Conservation (phyloP, 64 coral and sea anemone species). For the Hydrozoanthus tunicans region DNA sequence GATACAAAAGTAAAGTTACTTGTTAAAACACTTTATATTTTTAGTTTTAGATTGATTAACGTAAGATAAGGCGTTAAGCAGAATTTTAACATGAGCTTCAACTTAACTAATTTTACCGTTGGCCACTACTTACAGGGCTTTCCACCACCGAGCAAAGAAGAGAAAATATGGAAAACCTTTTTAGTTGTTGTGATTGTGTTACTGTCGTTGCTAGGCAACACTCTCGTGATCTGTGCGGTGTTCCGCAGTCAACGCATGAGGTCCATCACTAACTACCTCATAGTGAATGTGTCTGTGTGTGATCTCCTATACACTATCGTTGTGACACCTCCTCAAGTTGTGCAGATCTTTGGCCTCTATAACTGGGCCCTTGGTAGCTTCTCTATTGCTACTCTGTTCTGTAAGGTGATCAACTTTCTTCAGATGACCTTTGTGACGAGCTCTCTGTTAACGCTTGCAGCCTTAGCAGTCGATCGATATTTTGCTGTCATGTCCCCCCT, state of each 20-base stretch:
- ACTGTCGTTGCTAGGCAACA: conserved; percentile 40
- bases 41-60: too few relatives aligned
- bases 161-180: conserved; percentile 6
- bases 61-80: too few relatives aligned
- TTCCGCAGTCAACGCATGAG: conserved; percentile 32
- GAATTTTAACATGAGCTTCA: not conserved
- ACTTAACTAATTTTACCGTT: not conserved
- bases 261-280: conserved; percentile 47
- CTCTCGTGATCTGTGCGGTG: conserved; percentile 46
- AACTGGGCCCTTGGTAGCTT: conserved; percentile 6
- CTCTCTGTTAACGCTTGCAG: conserved; percentile 23
- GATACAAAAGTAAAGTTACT: too few relatives aligned
- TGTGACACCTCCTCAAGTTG: conserved; percentile 12
- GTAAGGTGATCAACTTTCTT: conserved; percentile 45
- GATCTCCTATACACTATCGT: conserved; percentile 35
- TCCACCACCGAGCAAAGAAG: not conserved
- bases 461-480: conserved; percentile 31
- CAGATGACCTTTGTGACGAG: conserved; percentile 37
- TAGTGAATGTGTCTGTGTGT: conserved; percentile 33
- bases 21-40: too few relatives aligned
- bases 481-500: conserved; percentile 52
- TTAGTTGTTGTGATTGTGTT: conserved; percentile 1
- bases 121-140: not conserved
- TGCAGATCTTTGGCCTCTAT: conserved; percentile 11
- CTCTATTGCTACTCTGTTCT: conserved; percentile 22